Base-by-base conservation (phyloP, 64 coral and sea anemone genomes). In the Stylophora pistillata region DNA sequence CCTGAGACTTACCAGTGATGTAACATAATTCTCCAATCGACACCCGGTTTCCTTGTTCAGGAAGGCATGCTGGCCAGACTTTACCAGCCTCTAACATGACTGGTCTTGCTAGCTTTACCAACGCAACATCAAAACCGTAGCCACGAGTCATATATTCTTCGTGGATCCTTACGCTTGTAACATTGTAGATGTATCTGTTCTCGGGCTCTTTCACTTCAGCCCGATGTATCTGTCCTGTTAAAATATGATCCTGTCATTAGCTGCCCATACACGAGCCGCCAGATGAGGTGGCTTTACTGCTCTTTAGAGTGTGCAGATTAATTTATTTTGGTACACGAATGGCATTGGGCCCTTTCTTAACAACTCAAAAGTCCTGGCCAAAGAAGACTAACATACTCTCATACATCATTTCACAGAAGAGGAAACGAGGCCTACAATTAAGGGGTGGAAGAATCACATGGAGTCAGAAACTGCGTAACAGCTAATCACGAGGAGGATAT, bases 41-140 rank as follows among this genome's bases (percentile, higher is more conserved):
- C 31, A 92, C 76, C 53, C 71, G 33, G 18, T 86, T 30, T 13
- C 83, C 75, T 73, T 95, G 89, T 74, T 23, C 56, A 1, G 94
- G 94, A 28, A 95, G 89, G 55, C 94, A 95, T 11, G 87, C 78
- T 21, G 76, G 63, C 18, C 94, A 86, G 33, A 95, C 94, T 28
- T 12, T 26, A 10, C 31, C 72, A 10, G 30, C 55, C 27, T 85
- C 85, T 13, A 88, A 55, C 28, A 85, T 25, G 18, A 79, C 94
- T n/a, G 94, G 89, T 16, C 78, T 61, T 2, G 89, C 88, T 10
- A 95, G 47, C 41, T 95, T 95, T 1, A 95, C 58, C 13, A 92
- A 41, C 21, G 94, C 94, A 47, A 95, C 84, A 20, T 95, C 94
- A 86, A 89, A 85, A 7, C 94, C 86, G 54, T 95, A 95, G 1